Evolutionary conservation across 2,113 vertebrate species (phyloP), one percentile per base, ranked within the genome.

Genomic region (Notothenia coriiceps): DNA sequence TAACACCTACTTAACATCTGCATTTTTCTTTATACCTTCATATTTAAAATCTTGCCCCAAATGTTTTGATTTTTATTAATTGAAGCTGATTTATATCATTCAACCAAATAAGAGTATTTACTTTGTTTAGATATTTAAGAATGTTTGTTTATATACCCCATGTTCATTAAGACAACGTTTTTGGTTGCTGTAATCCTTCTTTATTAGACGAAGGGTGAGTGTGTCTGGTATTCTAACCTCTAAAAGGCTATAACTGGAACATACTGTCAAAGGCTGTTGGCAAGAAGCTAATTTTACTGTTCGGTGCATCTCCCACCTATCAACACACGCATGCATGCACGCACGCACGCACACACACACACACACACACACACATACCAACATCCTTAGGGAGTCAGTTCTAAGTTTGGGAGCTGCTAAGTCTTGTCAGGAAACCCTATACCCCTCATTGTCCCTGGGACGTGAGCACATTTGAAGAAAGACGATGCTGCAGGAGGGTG

Each of bases 341-440:
- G 77, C 74, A 55, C 59, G 25, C 60, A 68, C 33, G 51, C 67
- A 77, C 56, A 71, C 79, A 92, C 86, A 86, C 89, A 64, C 74
- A 72, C 40, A 74, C 66, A 57, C 57, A 82, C 59, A 35, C 60
- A 71, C 33, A 55, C 64, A 92, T 87, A 88, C 90, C 86, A 61
- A 55, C 91, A 94, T 92, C 91, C 85, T 89, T 85, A 83, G 80
- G 87, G 89, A 91, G 85, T 94, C 91, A 91, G 72, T 84, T 84
- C 93, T 95, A 95, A 94, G 91, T 95, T 95, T 94, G 93, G 92
- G 64, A 85, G 90, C 85, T 87, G 93, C 87, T 94, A 95, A 95
- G 92, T 94, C 94, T 86, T 85, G 88, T 77, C 81, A 87, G 90
- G 94, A 93, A 95, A 95, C 89, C 77, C 76, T 89, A 95, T 88